Percentiles rank a stretch among this genome's conserved stretches.
These are phyloP conservation scores for Probosciger aterrimus DNA, from an alignment of 2,113 vertebrate genomes.

Conservation along the genomic window DNA sequence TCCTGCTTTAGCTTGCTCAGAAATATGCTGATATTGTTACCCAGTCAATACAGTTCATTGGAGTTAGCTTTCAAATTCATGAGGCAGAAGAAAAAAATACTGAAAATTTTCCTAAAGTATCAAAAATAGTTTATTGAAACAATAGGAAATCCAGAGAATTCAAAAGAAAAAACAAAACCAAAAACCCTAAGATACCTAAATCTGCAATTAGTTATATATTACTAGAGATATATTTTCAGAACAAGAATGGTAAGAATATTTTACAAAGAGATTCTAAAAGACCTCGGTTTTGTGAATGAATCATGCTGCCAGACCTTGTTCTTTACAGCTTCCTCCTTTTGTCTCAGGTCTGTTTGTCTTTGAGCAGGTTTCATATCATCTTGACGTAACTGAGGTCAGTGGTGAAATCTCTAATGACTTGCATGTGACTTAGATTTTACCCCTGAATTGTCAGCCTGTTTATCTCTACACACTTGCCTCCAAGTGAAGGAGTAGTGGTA, in stretches of 20 bases:
- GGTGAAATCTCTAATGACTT: background rate
- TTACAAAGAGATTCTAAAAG: background rate
- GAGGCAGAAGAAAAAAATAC: background rate
- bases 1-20: background rate
- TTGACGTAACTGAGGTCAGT: background rate
- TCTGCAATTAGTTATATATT: background rate
- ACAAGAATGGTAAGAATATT: background rate
- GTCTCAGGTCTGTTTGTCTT: background rate
- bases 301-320: background rate
- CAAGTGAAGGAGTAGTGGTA: background rate
- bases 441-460: background rate
- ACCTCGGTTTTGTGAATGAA: background rate
- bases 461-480: background rate
- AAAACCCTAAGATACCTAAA: background rate
- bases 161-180: background rate
- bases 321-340: background rate
- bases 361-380: background rate
- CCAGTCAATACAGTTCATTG: background rate
- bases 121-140: background rate
- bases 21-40: background rate
- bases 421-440: background rate
- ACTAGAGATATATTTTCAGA: background rate
- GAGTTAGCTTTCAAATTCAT: background rate
- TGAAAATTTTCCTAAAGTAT: accelerated
- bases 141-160: background rate